Evolutionary conservation across 1,140 invertebrate genomes (phyloP).

Genomic region (Diplogasteroides magnus): DNA sequence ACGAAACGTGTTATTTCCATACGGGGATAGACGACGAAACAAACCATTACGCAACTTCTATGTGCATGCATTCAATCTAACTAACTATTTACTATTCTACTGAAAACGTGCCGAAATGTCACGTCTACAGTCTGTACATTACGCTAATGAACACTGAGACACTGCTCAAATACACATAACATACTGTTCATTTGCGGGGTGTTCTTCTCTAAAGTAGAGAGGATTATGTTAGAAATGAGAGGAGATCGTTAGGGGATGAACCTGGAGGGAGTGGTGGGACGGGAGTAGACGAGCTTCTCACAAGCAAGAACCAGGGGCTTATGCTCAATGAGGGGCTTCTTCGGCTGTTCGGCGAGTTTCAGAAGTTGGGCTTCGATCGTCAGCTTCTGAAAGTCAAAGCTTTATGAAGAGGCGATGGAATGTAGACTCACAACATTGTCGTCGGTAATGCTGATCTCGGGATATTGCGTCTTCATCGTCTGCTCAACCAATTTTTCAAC

Average conservation of each 20-base stretch:
- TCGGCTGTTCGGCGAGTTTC: slow-evolving; percentile 15
- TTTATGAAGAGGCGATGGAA: background rate
- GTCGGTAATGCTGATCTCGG: background rate
- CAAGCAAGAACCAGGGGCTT: slow-evolving; percentile 18
- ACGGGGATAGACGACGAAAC: too few relatives aligned
- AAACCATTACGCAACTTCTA: too few relatives aligned
- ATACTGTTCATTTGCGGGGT: too few relatives aligned
- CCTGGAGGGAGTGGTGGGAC: slow-evolving; percentile 11
- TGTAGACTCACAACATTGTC: background rate
- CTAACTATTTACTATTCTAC: too few relatives aligned
- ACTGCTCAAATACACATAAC: too few relatives aligned
- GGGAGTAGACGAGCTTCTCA: slow-evolving; percentile 15
- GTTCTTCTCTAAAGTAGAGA: too few relatives aligned
- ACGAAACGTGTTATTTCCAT: too few relatives aligned
- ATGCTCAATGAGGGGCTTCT: slow-evolving; percentile 21
- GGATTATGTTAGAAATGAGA: too few relatives aligned
- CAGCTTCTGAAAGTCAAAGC: slow-evolving; percentile 17
- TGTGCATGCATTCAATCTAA: too few relatives aligned
- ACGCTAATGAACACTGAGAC: too few relatives aligned
- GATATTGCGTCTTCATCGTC: background rate
- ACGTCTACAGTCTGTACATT: too few relatives aligned
- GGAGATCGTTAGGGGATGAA: background rate
- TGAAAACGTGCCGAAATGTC: too few relatives aligned
- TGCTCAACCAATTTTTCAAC: background rate
- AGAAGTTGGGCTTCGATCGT: slow-evolving; percentile 27